Base-by-base conservation (phyloP, 2,113 vertebrate species). In the Semnornis frantzii region DNA sequence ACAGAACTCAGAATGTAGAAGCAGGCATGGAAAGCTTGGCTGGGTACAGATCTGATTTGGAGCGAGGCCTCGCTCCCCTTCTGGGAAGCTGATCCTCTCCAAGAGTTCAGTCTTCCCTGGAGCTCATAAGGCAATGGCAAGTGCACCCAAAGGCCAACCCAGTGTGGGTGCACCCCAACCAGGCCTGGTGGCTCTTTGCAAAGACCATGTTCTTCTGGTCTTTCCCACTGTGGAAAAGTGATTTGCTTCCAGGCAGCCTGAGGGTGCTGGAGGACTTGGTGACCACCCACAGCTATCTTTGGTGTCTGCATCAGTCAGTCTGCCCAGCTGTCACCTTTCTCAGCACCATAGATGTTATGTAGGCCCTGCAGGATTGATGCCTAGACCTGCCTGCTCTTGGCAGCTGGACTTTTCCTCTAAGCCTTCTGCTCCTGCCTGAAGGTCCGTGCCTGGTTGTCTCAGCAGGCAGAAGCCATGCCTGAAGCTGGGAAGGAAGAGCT, bases 1-100 rank as follows among this genome's bases (percentile, higher is more conserved):
- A 37, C 37, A 63, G 76, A 90, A 48, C 88, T 93, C 58, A 16
- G 63, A 54, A 72, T 16, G 65, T 31, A 50, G 50, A 92, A 86
- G 23, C 44, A 42, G 82, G 86, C 86, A 84, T 27, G 70, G 77
- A 79, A 81, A 64, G 28, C 71, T 90, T 86, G 80, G 57, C 76
- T 4, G 63, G 48, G 34, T 77, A 59, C 27, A 58, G n/a, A 75
- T 80, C 57, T 68, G 76, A 63, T 89, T 89, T 81, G 79, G 58
- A 91, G 31, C 0, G 7, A 69, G 39, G 65, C 65, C 76, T 54
- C 52, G 46, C 50, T 79, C 12, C 27, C 23, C 48, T 70, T n/a
- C 60, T 2, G 21, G 31, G 69, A 68, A 68, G 25, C 6, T 81
- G 68, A 6, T 72, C 8, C 8, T 87, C 74, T 84, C 1, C 1